Conservation (phyloP, 1,140 invertebrate genomes). For the Drosophila fuyamai region DNA sequence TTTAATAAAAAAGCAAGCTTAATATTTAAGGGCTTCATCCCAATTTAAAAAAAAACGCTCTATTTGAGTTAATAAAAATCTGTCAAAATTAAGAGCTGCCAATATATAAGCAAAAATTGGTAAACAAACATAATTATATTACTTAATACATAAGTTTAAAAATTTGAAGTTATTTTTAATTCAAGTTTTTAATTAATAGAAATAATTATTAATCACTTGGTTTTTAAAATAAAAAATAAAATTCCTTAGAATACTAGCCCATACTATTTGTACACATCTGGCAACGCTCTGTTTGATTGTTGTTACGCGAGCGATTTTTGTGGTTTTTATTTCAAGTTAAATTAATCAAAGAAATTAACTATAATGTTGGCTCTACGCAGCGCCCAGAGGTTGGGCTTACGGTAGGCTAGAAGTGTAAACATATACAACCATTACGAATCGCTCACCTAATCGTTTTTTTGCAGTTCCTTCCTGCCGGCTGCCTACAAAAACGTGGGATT, state of each 20-base stretch:
- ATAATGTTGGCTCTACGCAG: constrained; percentile 55
- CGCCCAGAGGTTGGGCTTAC: constrained; percentile 39
- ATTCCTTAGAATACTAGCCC: neutral
- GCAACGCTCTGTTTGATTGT: constrained; percentile 39
- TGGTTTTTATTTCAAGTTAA: constrained; percentile 32
- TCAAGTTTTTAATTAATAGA: no score
- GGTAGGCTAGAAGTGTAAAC: constrained; percentile 9
- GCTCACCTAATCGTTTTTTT: neutral
- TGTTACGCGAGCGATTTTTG: constrained; percentile 69
- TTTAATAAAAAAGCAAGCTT: no score
- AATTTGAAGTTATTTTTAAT: neutral
- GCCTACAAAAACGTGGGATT: constrained; percentile 64
- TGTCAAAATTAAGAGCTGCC: no score
- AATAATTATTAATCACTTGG: no score
- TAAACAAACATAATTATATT: no score
- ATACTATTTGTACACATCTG: neutral
- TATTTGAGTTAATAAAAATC: no score
- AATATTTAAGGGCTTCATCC: no score
- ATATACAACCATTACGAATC: neutral
- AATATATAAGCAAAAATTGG: no score
- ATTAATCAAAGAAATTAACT: constrained; percentile 55
- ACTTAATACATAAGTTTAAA: no score
- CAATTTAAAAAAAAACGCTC: no score
- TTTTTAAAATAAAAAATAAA: no score
- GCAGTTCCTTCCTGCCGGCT: constrained; percentile 56